Conservation (phyloP, 2,888 invertebrate species). For the Drosophila anomelani region DNA sequence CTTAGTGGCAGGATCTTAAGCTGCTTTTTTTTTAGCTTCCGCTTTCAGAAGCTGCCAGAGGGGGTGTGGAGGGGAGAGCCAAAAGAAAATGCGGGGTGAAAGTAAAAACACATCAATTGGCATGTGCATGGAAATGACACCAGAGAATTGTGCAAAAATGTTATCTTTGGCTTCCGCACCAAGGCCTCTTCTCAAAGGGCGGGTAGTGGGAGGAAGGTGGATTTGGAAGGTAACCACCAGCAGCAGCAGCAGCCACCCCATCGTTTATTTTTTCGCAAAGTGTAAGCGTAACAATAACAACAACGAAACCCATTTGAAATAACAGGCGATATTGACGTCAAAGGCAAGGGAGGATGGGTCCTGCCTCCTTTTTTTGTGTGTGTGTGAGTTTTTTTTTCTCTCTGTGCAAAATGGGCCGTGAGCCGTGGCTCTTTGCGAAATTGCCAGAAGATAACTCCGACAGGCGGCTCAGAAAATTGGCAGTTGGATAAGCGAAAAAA, state of each 20-base stretch:
- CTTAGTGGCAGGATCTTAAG: constrained; percentile 34
- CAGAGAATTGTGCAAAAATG: constrained; percentile 82
- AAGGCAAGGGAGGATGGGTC: constrained; percentile 26
- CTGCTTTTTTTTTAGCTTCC: constrained; percentile 12
- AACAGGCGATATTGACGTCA: constrained; percentile 59
- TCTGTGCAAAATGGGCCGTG: constrained; percentile 75
- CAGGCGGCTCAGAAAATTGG: constrained; percentile 80
- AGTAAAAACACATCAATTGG: constrained; percentile 83
- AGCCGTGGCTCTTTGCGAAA: constrained; percentile 56
- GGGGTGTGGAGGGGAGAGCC: constrained; percentile 1
- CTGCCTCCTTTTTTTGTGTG: neutral
- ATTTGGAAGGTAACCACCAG: constrained; percentile 61
- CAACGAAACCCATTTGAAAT: constrained; percentile 76
- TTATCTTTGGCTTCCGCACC: constrained; percentile 84
- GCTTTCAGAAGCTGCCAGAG: constrained; percentile 12
- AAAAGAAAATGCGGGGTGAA: constrained; percentile 51
- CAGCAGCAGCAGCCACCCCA: constrained; percentile 4
- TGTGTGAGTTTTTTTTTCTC: neutral
- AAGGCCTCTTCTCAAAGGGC: constrained; percentile 63
- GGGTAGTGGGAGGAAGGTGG: constrained; percentile 9
- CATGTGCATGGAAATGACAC: constrained; percentile 83
- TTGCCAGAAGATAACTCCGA: constrained; percentile 79
- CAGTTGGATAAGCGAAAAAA: constrained; percentile 83
- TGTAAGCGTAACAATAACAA: constrained; percentile 69
- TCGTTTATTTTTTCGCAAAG: constrained; percentile 50